These are phyloP conservation scores for Tachina grossa DNA, from an alignment of 2,888 invertebrate genomes.

Conservation along the genomic window DNA sequence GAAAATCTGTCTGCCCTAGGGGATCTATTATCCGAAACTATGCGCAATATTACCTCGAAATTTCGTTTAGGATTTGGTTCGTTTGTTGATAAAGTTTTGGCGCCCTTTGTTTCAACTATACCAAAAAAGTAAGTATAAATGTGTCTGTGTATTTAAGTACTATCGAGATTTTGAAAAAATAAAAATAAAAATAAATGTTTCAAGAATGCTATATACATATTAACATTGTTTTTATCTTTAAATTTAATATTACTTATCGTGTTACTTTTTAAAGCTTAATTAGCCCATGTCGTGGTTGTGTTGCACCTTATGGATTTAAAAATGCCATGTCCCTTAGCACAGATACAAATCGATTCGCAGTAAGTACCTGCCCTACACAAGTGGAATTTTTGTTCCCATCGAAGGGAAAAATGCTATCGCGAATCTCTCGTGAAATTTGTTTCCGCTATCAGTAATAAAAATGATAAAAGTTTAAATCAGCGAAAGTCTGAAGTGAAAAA, in stretches of 20 bases:
- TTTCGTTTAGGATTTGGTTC: slow-evolving; percentile 97
- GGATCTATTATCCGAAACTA: slow-evolving; percentile 90
- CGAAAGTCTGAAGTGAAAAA: too few species aligned
- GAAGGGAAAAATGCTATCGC: too few species aligned
- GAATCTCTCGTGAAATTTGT: too few species aligned
- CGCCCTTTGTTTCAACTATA: slow-evolving; percentile 97
- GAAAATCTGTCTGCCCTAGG: slow-evolving; percentile 94
- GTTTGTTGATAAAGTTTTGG: slow-evolving; percentile 97
- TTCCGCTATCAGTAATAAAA: too few species aligned
- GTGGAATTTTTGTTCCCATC: too few species aligned
- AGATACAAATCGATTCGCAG: slow-evolving; percentile 92
- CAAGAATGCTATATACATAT: slow-evolving; percentile 78
- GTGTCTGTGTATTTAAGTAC: too few species aligned
- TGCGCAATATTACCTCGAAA: slow-evolving; percentile 95
- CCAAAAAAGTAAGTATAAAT: slow-evolving; percentile 90
- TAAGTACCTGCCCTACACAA: slow-evolving; percentile 84
- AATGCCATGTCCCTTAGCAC: slow-evolving; percentile 95
- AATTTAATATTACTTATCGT: background rate
- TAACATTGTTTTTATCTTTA: background rate
- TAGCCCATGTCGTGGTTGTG: slow-evolving; percentile 91
- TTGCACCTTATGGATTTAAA: slow-evolving; percentile 97
- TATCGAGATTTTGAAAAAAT: too few species aligned
- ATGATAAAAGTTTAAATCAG: too few species aligned
- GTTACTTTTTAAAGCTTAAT: background rate
- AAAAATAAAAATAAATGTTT: slow-evolving; percentile 80